Evolutionary conservation across 1,140 invertebrate species (phyloP).

Genomic region (Andricus grossulariae): DNA sequence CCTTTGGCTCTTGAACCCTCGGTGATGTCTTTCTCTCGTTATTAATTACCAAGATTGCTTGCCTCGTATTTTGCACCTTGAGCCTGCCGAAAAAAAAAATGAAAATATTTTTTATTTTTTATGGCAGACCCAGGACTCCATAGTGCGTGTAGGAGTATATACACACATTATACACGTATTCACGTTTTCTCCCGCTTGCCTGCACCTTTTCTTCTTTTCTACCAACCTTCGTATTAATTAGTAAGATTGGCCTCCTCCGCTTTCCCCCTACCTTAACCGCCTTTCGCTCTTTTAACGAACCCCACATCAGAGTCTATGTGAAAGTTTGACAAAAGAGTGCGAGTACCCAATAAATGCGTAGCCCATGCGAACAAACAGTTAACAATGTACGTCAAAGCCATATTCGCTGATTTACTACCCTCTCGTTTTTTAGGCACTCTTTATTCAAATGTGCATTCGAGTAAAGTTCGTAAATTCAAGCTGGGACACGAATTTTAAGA

Average conservation of each 20-base stretch:
- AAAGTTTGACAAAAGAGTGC: slow-evolving; percentile 28
- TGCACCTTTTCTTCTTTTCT: slow-evolving; percentile 48
- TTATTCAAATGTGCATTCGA: slow-evolving; percentile 30
- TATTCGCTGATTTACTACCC: slow-evolving; percentile 12
- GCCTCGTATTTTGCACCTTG: slow-evolving; percentile 45
- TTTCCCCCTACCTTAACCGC: not conserved
- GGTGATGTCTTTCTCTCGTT: slow-evolving; percentile 40
- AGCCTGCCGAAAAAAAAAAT: slow-evolving; percentile 15
- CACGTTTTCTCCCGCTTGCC: slow-evolving; percentile 43
- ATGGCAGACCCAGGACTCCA: not conserved
- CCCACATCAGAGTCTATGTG: slow-evolving; percentile 7
- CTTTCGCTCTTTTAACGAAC: not conserved
- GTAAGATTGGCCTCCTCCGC: slow-evolving; percentile 41
- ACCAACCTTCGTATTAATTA: slow-evolving; percentile 51
- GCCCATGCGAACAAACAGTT: slow-evolving; percentile 23
- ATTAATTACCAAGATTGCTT: slow-evolving; percentile 53
- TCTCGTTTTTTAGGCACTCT: slow-evolving; percentile 19
- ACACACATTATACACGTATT: not conserved
- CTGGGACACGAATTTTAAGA: not conserved
- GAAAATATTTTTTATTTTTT: not conserved
- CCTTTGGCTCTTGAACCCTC: slow-evolving; percentile 21
- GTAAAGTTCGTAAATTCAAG: not conserved
- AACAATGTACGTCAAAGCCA: slow-evolving; percentile 24
- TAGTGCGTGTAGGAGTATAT: not conserved
- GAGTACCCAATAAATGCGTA: slow-evolving; percentile 13